Evolutionary conservation across 2,888 invertebrate species (phyloP), one percentile per base, ranked within the genome.

Genomic region (Drosophila atripex): DNA sequence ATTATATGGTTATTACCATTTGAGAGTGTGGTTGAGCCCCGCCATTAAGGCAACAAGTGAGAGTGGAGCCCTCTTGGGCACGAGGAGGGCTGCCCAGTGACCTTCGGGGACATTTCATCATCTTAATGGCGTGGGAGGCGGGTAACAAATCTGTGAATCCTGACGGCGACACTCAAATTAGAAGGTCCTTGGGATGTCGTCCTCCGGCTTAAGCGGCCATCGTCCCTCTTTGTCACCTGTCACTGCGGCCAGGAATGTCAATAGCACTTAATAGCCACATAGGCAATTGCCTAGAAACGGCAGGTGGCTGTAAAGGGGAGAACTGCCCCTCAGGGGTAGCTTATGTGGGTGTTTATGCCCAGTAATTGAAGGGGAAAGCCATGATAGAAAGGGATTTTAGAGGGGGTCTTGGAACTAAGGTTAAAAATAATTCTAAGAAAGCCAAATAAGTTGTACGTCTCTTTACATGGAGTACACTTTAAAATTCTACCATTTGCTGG

Each of bases 31-130:
- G 14, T n/a, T 35, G 14, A n/a, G 2, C 6, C n/a, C 35, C 2
- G 68, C 86, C 79, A 86, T 87, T 84, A 88, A 75, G 83, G 73
- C 86, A 86, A 84, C 88, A 84, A 88, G 80, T 82, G 57, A 41
- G 61, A 23, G 71, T 53, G 4, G 7, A 38, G 5, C 18, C 18
- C 18, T 18, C 18, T 2, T 18, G 18, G 1, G 18, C 18, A 18
- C 14, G 8, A 32, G 3, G 32, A 12, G 32, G 12, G 12, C 3
- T 69, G 69, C 71, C 51, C 50, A 49, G 58, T 73, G 66, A 73
- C 73, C 72, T 72, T 72, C 52, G 11, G 80, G 86, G 70, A 58
- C 70, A 74, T 84, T 82, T 82, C 80, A 86, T 82, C 80, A 82
- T 86, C 78, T 56, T 76, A 78, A 80, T 84, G 72, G 71, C 45